Percentiles rank a stretch among this genome's conserved stretches.
Evolutionary conservation across 2,797 vertebrate genomes (phyloP).

Genomic region (Trachurus trachurus): DNA sequence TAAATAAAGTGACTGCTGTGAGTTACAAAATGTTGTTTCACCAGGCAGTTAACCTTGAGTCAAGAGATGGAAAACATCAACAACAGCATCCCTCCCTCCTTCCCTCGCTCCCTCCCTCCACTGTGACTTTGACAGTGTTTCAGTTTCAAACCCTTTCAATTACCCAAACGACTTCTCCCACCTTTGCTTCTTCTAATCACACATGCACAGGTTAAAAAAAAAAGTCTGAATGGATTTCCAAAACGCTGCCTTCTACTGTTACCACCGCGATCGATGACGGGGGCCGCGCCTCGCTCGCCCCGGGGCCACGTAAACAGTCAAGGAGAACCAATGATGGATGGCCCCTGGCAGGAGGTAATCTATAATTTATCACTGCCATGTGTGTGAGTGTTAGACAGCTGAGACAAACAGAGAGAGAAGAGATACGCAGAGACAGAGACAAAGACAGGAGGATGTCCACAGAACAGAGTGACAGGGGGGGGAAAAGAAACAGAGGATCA

Average conservation of each 20-base stretch:
- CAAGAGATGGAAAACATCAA: conserved; percentile 39
- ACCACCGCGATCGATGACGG: conserved; percentile 56
- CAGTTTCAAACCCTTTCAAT: conserved; percentile 38
- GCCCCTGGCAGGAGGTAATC: conserved; percentile 64
- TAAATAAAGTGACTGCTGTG: neutral
- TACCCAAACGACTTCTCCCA: conserved; percentile 13
- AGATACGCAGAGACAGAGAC: conserved; percentile 13
- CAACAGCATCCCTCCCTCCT: conserved; percentile 4
- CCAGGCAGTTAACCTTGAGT: conserved; percentile 49
- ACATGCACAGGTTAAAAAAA: conserved; percentile 19
- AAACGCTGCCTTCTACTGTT: conserved; percentile 35
- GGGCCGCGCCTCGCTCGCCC: conserved; percentile 25
- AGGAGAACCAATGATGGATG: conserved; percentile 72
- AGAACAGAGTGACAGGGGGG: neutral
- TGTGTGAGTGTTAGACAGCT: conserved; percentile 47
- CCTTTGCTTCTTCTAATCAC: conserved; percentile 42
- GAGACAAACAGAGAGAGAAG: conserved; percentile 49
- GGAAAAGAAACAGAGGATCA: neutral
- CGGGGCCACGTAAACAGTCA: conserved; percentile 58
- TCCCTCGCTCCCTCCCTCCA: neutral
- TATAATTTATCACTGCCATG: conserved; percentile 68
- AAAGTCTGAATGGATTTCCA: conserved; percentile 39
- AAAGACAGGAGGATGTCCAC: conserved; percentile 28
- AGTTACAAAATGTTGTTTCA: conserved; percentile 21
- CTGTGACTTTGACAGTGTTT: conserved; percentile 45